Evolutionary conservation across 2,888 invertebrate genomes (phyloP).

Genomic region (Micropterix aruncella): DNA sequence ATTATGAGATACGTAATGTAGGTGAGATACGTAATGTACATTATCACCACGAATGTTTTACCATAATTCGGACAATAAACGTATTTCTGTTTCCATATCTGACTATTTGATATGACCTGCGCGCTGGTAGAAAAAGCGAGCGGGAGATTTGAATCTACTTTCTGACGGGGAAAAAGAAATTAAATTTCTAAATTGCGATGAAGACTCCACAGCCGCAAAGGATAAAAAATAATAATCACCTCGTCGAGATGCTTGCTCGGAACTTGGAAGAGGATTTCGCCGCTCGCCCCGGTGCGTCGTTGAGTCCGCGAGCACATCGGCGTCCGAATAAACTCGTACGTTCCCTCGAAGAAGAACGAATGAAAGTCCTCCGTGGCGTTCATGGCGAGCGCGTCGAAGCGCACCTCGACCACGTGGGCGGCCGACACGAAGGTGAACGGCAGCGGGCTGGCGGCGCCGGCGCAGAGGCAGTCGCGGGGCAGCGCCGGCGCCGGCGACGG

Average conservation of each 20-base stretch:
- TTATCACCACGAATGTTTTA: no score
- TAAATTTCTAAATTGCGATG: no score
- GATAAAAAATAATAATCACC: constrained; percentile 18
- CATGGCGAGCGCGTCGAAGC: constrained; percentile 74
- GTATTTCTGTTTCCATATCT: no score
- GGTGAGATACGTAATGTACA: no score
- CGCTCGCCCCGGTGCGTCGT: constrained; percentile 60
- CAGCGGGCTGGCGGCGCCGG: constrained; percentile 33
- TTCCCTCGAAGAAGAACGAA: constrained; percentile 70
- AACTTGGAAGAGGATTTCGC: constrained; percentile 50
- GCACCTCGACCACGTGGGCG: constrained; percentile 62
- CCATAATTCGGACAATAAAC: no score
- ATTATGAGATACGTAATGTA: no score
- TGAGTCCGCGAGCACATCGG: constrained; percentile 55
- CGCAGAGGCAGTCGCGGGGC: constrained; percentile 69
- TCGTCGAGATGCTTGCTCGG: constrained; percentile 35
- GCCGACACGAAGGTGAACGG: constrained; percentile 68
- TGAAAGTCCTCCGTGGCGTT: constrained; percentile 74
- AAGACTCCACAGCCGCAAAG: no score
- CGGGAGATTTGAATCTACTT: no score
- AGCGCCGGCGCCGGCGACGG: constrained; percentile 39
- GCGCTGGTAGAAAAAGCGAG: no score
- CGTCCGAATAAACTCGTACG: constrained; percentile 68
- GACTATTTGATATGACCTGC: no score
- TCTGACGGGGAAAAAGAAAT: background rate